phyloP scores from a whole-genome alignment of 2,797 vertebrate genomes.

The Alcedo quadribrachys region DNA sequence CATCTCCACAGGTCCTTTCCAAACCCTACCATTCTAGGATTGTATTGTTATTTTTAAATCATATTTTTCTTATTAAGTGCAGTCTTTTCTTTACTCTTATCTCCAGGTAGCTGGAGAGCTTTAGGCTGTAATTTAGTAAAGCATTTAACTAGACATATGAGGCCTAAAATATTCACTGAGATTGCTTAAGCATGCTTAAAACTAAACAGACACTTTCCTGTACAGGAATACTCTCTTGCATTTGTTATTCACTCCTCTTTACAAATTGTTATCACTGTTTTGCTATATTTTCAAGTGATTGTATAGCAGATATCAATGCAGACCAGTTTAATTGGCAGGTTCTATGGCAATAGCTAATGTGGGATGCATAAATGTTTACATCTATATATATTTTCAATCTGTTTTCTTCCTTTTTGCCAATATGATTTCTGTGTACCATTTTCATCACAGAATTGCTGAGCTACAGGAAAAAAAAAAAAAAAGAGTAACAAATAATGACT shows the following conservation, averaged over 20 bases:
- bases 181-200: neutral
- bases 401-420: neutral
- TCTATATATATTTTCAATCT: neutral
- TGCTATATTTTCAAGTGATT: neutral
- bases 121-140: neutral
- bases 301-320: neutral
- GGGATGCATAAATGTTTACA: neutral
- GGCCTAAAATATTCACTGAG: neutral
- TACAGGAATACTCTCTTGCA: neutral
- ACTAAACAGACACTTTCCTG: neutral
- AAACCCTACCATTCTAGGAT: no score
- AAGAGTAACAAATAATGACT: neutral
- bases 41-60: neutral
- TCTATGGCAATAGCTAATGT: neutral
- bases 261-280: neutral
- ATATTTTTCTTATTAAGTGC: neutral
- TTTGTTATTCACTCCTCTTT: neutral
- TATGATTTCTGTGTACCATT: neutral
- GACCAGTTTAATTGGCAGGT: neutral
- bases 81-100: neutral
- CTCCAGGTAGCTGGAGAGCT: neutral
- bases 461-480: neutral
- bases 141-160: neutral
- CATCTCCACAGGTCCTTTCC: no score
- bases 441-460: neutral